Base-by-base conservation (phyloP, 2,888 invertebrate genomes). In the Lamellibrachia satsuma region DNA sequence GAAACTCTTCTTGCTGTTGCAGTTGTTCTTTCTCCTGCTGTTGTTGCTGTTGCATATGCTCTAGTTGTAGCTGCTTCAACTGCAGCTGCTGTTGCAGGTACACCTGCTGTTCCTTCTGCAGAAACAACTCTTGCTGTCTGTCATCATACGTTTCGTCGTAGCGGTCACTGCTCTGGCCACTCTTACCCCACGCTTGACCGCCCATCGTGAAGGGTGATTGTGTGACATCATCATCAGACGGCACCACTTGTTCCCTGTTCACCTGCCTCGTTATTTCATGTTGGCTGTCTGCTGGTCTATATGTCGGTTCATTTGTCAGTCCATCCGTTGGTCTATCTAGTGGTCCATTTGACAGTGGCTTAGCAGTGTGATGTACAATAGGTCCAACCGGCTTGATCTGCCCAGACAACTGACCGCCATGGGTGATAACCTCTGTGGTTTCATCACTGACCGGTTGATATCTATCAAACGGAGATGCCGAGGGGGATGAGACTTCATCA, bases 81-180 rank as follows among this genome's bases (percentile, higher is more conserved):
- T 75, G 75, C 75, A 75, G 75, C 75, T 75, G 75, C 75, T 75
- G 75, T n/a, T 75, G 75, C n/a, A 75, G 75, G 22, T 75, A 75
- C 15, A 75, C 75, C 22, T 75, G 75, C 75, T 75, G 75, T n/a
- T 75, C 75, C 22, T 75, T 75, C 75, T 75, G 75, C 1, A 75
- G 75, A 75, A 75, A 75, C 75, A 75, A 22, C 75, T 75, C 75
- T 15, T 75, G 75, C 75, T 15, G 75, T 22, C 22, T 6, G 75
- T 75, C 75, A 4, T 75, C 75, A 22, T 22, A 15, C 0, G 75
- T 75, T 15, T 75, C 75, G 1, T 75, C 75, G 6, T 22, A 22
- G 75, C 75, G 75, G 75, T 75, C 75, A 75, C 75, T 75, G n/a
- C 57, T 57, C 57, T 8, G 57, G 15, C 75, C 75, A 75, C 75